Base-by-base conservation (phyloP, 2,113 vertebrate species). In the Vireo altiloquus region DNA sequence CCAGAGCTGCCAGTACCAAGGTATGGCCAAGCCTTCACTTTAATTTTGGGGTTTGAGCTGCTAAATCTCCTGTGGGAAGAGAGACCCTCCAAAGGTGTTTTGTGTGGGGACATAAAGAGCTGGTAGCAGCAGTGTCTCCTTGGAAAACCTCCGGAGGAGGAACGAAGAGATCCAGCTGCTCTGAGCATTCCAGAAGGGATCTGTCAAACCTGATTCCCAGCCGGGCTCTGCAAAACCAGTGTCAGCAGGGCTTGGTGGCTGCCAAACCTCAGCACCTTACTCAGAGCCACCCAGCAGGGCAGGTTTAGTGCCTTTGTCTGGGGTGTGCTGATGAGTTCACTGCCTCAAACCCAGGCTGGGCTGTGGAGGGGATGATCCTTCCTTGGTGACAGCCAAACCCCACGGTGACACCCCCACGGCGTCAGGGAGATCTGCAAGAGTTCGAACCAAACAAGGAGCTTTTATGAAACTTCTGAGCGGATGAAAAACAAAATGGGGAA, bases 111-210 rank as follows among this genome's bases (percentile, higher is more conserved):
- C 0, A 0, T 16, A 2, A 54, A 15, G 54, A 28, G 7, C 10
- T 4, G 0, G 0, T 0, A 2, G 54, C 49, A 25, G 59, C 0
- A 0, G 6, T 2, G 13, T 25, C 33, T 69, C 46, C 50, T 53
- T 22, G 42, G 37, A 52, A 87, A 87, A 35, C 54, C 19, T 22
- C 16, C 16, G 3, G 21, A 0, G 17, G 25, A 76, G 69, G n/a
- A 52, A 18, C 1, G 40, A 30, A 16, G 70, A 56, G 61, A 39
- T 75, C 61, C 59, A 44, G 3, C 5, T 30, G 47, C 53, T 79
- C 2, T 46, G 70, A 59, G 31, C 52, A 5, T 0, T 5, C 35
- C 33, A 23, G 44, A 71, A 13, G 0, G 37, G 31, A 2, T 60
- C 40, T 76, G 70, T 72, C 91, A 37, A 40, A 59, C 17, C 39